A percentile compares a stretch with the other conserved stretches of the same genome.
phyloP scores from a whole-genome alignment of 2,113 vertebrate species.

The Variabilichromis moorii region DNA sequence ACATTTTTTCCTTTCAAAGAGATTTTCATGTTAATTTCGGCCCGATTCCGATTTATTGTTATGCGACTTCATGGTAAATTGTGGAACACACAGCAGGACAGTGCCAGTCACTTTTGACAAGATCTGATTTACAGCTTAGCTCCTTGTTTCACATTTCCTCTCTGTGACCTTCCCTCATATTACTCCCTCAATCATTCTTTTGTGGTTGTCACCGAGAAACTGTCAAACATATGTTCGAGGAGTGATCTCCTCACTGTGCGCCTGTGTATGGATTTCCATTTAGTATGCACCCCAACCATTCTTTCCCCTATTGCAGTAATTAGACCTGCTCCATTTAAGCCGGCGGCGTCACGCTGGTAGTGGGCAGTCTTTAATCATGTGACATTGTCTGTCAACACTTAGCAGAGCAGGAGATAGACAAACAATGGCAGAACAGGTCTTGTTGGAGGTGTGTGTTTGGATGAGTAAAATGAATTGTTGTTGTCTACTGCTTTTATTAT shows the following conservation, averaged over 20 bases:
- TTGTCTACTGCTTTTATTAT: not conserved
- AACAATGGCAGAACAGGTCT: constrained; percentile 33
- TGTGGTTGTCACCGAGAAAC: constrained; percentile 40
- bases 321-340: constrained; percentile 64
- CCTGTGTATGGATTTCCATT: constrained; percentile 48
- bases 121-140: constrained; percentile 25
- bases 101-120: constrained; percentile 30
- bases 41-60: not conserved
- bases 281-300: constrained; percentile 36
- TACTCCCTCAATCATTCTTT: constrained; percentile 43
- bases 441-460: not conserved
- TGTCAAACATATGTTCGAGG: constrained; percentile 41
- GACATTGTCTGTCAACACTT: constrained; percentile 54
- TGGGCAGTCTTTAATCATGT: constrained; percentile 59
- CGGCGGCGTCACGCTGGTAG: constrained; percentile 32
- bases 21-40: not conserved
- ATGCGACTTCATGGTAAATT: not conserved
- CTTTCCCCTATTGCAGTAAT: constrained; percentile 45
- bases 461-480: not conserved
- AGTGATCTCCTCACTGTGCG: constrained; percentile 11
- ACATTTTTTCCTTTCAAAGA: not conserved
- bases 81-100: not conserved
- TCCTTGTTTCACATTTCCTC: constrained; percentile 34
- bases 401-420: constrained; percentile 34
- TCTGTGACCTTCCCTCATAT: constrained; percentile 42